These are phyloP conservation scores for Imbricaverruca yamaguchii DNA, from an alignment of 2,888 invertebrate genomes.

Conservation along the genomic window DNA sequence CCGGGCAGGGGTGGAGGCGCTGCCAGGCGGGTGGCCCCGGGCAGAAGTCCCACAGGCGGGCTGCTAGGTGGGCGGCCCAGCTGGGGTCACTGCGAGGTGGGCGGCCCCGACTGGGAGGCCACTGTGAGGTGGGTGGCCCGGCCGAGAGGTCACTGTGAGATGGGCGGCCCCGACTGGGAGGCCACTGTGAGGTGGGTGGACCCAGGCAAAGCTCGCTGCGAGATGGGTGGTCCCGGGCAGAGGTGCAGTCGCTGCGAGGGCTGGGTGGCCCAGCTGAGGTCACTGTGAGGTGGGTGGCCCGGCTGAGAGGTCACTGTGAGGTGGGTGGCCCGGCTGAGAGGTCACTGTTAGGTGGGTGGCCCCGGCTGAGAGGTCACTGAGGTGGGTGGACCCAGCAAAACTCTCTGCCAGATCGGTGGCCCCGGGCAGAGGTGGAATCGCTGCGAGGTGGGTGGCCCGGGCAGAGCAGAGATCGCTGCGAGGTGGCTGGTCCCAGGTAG, in stretches of 20 bases:
- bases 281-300: constrained; percentile 15
- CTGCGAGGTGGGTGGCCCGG: no score
- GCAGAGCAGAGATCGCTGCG: constrained; percentile 18
- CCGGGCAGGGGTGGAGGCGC: no score
- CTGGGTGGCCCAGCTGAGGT: constrained; percentile 22
- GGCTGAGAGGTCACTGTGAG: constrained; percentile 18
- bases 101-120: constrained; percentile 21
- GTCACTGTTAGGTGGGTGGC: constrained; percentile 16
- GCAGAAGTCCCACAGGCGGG: no score
- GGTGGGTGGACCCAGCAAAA: background rate
- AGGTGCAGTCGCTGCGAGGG: constrained; percentile 18
- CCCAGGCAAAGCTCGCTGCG: no score
- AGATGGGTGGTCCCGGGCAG: constrained; percentile 22
- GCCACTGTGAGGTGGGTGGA: constrained; percentile 13
- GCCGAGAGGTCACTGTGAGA: constrained; percentile 16
- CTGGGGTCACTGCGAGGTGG: constrained; percentile 14
- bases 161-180: constrained; percentile 23
- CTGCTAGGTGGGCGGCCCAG: constrained; percentile 17
- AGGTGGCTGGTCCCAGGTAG: constrained; percentile 11
- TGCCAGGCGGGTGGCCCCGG: no score
- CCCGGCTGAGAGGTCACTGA: constrained; percentile 22
- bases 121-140: constrained; percentile 13
- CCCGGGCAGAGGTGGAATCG: no score
- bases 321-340: constrained; percentile 22
- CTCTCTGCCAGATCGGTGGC: no score